Conservation (phyloP, 23 tunicate species). For the Styela plicata region DNA sequence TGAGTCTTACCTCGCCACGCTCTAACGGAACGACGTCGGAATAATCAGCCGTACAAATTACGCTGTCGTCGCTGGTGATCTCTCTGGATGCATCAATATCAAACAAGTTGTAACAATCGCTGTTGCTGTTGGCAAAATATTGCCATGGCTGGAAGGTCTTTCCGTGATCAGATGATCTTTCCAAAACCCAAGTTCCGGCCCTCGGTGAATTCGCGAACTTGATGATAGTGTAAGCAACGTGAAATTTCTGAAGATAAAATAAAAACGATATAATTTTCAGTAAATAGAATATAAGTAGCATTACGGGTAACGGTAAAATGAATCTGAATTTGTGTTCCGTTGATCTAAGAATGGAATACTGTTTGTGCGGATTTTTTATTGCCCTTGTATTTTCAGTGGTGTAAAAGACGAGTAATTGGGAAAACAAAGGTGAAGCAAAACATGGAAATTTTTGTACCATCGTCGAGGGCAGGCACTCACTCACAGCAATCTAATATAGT, state of each 20-base stretch:
- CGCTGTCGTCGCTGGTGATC: conserved; percentile 89
- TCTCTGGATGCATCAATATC: conserved; percentile 77
- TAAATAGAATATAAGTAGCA: too few species aligned
- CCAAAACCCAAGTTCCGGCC: conserved; percentile 99
- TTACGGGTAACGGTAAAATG: too few species aligned
- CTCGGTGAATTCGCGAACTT: conserved; percentile 99
- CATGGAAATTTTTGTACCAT: too few species aligned
- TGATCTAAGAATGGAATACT: too few species aligned
- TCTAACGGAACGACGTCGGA: conserved; percentile 94
- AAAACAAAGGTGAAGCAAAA: too few species aligned
- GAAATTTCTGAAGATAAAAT: conserved; percentile 97
- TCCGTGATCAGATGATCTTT: conserved; percentile 88
- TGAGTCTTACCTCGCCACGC: conserved; percentile 78
- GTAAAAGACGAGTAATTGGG: too few species aligned
- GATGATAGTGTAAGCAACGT: conserved; percentile 88
- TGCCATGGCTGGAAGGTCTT: conserved; percentile 96
- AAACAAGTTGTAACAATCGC: conserved; percentile 85
- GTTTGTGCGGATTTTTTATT: too few species aligned
- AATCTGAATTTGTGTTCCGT: too few species aligned
- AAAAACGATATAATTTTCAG: too few species aligned
- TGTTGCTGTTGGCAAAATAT: conserved; percentile 92
- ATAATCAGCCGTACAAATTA: conserved; percentile 78
- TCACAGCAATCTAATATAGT: too few species aligned
- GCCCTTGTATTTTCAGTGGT: too few species aligned
- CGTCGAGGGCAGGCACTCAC: too few species aligned